A percentile compares a stretch with the other conserved stretches of the same genome.
Evolutionary conservation across 2,888 invertebrate species (phyloP).

Genomic region (Poecilus cupreus): DNA sequence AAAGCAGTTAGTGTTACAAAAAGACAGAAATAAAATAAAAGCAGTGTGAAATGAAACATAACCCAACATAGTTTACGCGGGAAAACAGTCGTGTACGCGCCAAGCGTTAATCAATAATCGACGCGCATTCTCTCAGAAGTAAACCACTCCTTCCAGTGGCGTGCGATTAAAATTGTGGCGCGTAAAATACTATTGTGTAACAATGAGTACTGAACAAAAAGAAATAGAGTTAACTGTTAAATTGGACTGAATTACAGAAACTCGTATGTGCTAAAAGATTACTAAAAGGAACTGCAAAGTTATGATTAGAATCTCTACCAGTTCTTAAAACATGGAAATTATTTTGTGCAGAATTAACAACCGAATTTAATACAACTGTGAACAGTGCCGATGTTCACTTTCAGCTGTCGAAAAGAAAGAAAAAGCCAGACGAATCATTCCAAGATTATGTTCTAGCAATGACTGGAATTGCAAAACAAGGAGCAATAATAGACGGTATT

Average conservation of each 20-base stretch:
- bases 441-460: conserved; percentile 52
- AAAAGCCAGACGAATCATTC: conserved; percentile 50
- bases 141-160: too few relatives aligned
- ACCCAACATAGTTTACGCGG: too few relatives aligned
- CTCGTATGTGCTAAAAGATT: conserved; percentile 24
- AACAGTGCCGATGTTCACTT: conserved; percentile 46
- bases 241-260: not conserved
- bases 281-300: not conserved
- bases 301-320: conserved; percentile 19
- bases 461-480: conserved; percentile 32
- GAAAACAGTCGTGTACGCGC: too few relatives aligned
- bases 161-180: too few relatives aligned
- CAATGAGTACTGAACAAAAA: too few relatives aligned
- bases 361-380: not conserved
- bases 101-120: too few relatives aligned
- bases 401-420: conserved; percentile 34
- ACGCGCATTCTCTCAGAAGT: too few relatives aligned
- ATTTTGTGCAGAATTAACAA: not conserved
- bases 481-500: conserved; percentile 5
- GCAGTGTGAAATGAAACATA: too few relatives aligned
- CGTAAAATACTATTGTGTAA: too few relatives aligned
- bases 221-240: too few relatives aligned
- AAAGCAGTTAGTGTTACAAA: too few relatives aligned
- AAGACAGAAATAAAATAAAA: too few relatives aligned
- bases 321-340: conserved; percentile 26